Evolutionary conservation across 2,797 vertebrate species (phyloP).

Genomic region (Centroberyx gerrardi): DNA sequence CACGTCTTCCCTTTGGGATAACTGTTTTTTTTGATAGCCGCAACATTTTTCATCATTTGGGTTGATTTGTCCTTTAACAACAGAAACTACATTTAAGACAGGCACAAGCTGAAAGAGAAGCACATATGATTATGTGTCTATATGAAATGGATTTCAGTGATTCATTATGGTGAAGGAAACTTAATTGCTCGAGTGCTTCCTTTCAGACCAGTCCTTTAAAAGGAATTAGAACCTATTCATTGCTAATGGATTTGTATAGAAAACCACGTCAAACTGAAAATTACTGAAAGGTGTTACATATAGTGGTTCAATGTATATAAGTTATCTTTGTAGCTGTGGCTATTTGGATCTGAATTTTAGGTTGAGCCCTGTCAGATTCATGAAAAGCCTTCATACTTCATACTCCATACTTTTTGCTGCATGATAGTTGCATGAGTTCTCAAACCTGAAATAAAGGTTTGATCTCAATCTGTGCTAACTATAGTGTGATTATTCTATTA

Average conservation of each 20-base stretch:
- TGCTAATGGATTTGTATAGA: slow-evolving; percentile 36
- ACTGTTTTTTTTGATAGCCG: too few relatives aligned
- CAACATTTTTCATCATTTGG: not conserved
- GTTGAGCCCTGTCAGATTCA: too few relatives aligned
- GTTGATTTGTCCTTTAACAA: slow-evolving; percentile 5
- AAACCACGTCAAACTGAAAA: slow-evolving; percentile 21
- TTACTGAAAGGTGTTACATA: slow-evolving; percentile 12
- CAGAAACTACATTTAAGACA: slow-evolving; percentile 33
- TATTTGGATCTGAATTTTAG: not conserved
- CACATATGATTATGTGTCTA: slow-evolving; percentile 35
- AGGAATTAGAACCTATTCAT: slow-evolving; percentile 30
- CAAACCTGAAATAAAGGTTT: not conserved
- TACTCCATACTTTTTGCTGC: not conserved
- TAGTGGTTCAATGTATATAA: not conserved
- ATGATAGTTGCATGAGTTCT: not conserved
- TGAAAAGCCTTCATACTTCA: not conserved
- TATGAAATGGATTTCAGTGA: slow-evolving; percentile 65
- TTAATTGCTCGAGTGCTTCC: slow-evolving; percentile 69
- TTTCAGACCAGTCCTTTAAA: slow-evolving; percentile 49
- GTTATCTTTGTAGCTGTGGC: not conserved
- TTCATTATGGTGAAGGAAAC: slow-evolving; percentile 59
- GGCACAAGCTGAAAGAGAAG: slow-evolving; percentile 28
- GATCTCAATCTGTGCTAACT: not conserved
- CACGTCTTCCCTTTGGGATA: too few relatives aligned
- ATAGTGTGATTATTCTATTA: not conserved